A percentile compares a stretch with the other conserved stretches of the same genome.
Evolutionary conservation across 2,797 vertebrate genomes (phyloP).

Genomic region (Danio jaintianensis): DNA sequence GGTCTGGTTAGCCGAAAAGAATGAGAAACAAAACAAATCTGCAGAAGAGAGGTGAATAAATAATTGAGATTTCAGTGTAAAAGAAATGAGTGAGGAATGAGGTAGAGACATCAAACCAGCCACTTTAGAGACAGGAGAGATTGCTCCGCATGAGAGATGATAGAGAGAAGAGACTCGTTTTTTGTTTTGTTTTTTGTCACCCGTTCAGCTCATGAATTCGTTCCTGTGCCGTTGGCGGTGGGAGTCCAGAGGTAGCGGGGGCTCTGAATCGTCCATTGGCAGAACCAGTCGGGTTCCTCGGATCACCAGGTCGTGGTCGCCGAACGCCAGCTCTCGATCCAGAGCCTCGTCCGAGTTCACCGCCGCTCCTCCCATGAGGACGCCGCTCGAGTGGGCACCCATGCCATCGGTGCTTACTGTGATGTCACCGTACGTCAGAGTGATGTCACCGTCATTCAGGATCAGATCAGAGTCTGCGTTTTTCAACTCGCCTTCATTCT

Average conservation of each 20-base stretch:
- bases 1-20: slow-evolving; percentile 43
- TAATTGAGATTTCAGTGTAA: slow-evolving; percentile 68
- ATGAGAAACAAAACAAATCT: slow-evolving; percentile 6
- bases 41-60: slow-evolving; percentile 51
- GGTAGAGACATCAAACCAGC: slow-evolving; percentile 75
- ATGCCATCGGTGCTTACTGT: slow-evolving; percentile 85
- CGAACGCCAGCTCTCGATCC: slow-evolving; percentile 87
- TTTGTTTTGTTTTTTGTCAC: background rate
- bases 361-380: slow-evolving; percentile 68
- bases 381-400: slow-evolving; percentile 67
- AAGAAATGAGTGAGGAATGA: slow-evolving; percentile 69
- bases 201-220: slow-evolving; percentile 54
- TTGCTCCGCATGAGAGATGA: slow-evolving; percentile 42
- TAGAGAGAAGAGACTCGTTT: slow-evolving; percentile 20
- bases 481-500: slow-evolving; percentile 94
- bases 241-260: slow-evolving; percentile 80
- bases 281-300: slow-evolving; percentile 93
- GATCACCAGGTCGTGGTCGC: slow-evolving; percentile 93
- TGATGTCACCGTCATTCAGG: slow-evolving; percentile 91
- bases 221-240: slow-evolving; percentile 58
- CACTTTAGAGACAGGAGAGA: slow-evolving; percentile 52
- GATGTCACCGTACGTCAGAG: slow-evolving; percentile 91
- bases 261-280: slow-evolving; percentile 95
- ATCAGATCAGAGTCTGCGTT: slow-evolving; percentile 97
- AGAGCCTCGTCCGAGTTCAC: slow-evolving; percentile 81